These are phyloP conservation scores for Dusona sp. DNA, from an alignment of 2,888 invertebrate genomes.

Conservation along the genomic window DNA sequence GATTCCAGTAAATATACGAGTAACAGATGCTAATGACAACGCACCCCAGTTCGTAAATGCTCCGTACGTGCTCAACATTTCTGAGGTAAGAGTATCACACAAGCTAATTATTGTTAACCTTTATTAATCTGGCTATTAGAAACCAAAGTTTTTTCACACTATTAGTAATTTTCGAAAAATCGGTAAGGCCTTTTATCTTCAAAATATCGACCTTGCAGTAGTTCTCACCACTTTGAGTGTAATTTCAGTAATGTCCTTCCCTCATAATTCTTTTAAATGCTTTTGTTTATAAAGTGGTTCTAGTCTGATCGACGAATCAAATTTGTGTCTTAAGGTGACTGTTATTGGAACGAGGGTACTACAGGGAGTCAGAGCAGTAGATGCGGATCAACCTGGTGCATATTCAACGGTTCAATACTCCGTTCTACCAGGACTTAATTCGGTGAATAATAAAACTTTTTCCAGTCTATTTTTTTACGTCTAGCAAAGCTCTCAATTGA, in stretches of 20 bases:
- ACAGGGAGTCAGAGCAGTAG: conserved; percentile 92
- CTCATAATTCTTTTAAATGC: no score
- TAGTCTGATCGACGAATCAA: background rate
- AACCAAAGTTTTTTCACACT: background rate
- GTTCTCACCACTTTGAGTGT: background rate
- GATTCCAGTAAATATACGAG: conserved; percentile 93
- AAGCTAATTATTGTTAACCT: background rate
- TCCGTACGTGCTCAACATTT: conserved; percentile 93
- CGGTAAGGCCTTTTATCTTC: background rate
- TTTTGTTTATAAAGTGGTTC: background rate
- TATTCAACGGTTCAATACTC: conserved; percentile 94
- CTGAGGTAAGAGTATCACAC: conserved; percentile 87
- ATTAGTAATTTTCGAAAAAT: background rate
- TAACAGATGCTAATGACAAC: conserved; percentile 96
- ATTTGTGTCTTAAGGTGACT: conserved; percentile 83
- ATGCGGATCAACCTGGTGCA: conserved; percentile 95
- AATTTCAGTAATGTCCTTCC: background rate
- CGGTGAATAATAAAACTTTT: conserved; percentile 84
- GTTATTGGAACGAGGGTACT: conserved; percentile 88
- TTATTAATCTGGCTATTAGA: background rate
- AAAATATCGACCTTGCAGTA: background rate
- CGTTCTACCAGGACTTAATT: conserved; percentile 91
- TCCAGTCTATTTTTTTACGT: background rate
- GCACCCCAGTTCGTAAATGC: conserved; percentile 93
- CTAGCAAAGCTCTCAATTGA: background rate